These are phyloP conservation scores for Charina bottae DNA, from an alignment of 2,113 vertebrate genomes.

Conservation along the genomic window DNA sequence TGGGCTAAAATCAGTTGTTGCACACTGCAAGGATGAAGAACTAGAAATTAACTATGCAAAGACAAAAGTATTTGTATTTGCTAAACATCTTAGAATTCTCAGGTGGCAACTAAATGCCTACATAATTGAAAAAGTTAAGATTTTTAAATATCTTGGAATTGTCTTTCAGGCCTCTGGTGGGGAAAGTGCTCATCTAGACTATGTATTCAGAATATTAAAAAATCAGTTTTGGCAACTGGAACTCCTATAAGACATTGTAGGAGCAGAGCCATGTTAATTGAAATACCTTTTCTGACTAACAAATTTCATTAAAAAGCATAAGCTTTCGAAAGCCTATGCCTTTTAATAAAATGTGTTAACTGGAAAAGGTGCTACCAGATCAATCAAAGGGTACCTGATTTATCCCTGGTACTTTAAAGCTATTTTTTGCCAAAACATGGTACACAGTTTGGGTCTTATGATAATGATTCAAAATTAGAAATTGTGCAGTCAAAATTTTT, in stretches of 20 bases:
- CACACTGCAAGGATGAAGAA: neutral
- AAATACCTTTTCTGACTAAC: neutral
- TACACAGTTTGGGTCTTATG: neutral
- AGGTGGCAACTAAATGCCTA: neutral
- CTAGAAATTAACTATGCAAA: neutral
- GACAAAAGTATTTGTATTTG: neutral
- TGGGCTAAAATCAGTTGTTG: neutral
- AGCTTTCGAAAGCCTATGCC: neutral
- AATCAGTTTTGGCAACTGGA: neutral
- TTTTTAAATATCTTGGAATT: neutral
- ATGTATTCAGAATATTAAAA: neutral
- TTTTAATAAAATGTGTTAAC: neutral
- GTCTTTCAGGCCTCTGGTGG: neutral
- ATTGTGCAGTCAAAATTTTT: neutral
- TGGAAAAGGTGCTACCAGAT: neutral
- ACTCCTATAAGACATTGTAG: neutral
- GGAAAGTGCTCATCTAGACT: neutral
- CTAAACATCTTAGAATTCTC: neutral
- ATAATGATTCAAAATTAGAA: neutral
- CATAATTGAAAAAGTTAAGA: neutral
- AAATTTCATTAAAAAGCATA: neutral
- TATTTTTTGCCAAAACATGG: neutral
- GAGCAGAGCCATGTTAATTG: neutral
- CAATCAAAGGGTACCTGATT: neutral
- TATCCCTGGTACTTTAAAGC: neutral